These are phyloP conservation scores for Andrena hattorfiana DNA, from an alignment of 2,888 invertebrate species.

Conservation along the genomic window DNA sequence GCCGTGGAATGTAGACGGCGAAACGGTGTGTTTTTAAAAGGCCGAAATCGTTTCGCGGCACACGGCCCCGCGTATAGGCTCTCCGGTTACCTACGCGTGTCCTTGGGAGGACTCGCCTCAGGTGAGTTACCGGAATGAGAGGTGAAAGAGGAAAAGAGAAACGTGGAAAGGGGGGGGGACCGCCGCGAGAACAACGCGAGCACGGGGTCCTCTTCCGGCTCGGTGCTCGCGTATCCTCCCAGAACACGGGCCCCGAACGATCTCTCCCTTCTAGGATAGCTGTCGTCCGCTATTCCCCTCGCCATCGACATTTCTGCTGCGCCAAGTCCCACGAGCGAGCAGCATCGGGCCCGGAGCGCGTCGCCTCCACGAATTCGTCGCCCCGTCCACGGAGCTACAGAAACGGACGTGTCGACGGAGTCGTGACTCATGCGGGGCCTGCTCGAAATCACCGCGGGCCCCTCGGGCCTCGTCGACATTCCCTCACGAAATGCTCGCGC, in stretches of 20 bases:
- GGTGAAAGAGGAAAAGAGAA: conserved; percentile 37
- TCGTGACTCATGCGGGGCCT: conserved; percentile 62
- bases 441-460: conserved; percentile 37
- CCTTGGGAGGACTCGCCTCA: conserved; percentile 78
- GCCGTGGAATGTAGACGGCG: conserved; percentile 75
- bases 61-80: conserved; percentile 75
- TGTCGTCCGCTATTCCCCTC: not conserved
- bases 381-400: conserved; percentile 24
- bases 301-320: not conserved
- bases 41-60: conserved; percentile 80
- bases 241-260: conserved; percentile 36
- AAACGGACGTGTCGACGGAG: conserved; percentile 24
- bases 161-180: conserved; percentile 24
- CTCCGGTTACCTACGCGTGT: conserved; percentile 83
- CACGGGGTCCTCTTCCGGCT: conserved; percentile 71
- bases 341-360: conserved; percentile 31
- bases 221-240: conserved; percentile 55
- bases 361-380: conserved; percentile 36
- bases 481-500: conserved; percentile 51
- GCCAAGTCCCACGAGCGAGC: conserved; percentile 52
- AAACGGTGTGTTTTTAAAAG: conserved; percentile 81
- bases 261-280: not conserved
- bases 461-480: conserved; percentile 38
- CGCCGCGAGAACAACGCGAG: conserved; percentile 35
- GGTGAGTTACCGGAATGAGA: conserved; percentile 64